These are phyloP conservation scores for Xestia c-nigrum DNA, from an alignment of 2,888 invertebrate genomes.

Conservation along the genomic window DNA sequence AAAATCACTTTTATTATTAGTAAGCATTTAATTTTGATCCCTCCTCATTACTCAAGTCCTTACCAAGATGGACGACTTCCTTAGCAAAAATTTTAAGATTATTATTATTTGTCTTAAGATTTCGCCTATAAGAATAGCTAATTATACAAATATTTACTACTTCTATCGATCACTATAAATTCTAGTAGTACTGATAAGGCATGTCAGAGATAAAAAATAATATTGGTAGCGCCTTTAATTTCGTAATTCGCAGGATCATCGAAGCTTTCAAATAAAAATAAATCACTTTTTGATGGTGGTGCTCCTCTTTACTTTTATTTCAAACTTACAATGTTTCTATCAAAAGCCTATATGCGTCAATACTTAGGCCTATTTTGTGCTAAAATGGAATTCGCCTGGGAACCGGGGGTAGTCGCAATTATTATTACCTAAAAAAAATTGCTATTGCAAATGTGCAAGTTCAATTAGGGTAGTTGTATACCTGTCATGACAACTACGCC, in stretches of 20 bases:
- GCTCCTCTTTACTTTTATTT: background rate
- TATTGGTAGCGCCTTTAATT: background rate
- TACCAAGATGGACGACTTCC: too few species aligned
- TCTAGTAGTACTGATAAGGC: too few species aligned
- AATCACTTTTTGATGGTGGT: background rate
- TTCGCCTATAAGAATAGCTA: too few species aligned
- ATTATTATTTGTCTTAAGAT: too few species aligned
- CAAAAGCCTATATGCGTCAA: background rate
- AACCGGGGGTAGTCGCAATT: background rate
- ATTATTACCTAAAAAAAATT: background rate
- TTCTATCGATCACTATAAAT: too few species aligned
- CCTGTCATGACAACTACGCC: background rate
- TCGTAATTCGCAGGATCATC: background rate
- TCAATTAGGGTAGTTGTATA: slow-evolving; percentile 14
- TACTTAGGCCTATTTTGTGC: background rate
- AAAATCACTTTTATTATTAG: too few species aligned
- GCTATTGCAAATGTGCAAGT: slow-evolving; percentile 2
- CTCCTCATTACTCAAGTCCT: too few species aligned
- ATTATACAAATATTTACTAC: too few species aligned
- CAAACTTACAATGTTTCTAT: background rate
- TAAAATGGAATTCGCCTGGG: background rate
- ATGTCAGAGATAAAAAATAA: too few species aligned
- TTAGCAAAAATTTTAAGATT: too few species aligned
- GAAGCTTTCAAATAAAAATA: background rate
- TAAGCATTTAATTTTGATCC: too few species aligned